Conservation (phyloP, 2,113 vertebrate genomes). For the Scytalopus superciliaris region DNA sequence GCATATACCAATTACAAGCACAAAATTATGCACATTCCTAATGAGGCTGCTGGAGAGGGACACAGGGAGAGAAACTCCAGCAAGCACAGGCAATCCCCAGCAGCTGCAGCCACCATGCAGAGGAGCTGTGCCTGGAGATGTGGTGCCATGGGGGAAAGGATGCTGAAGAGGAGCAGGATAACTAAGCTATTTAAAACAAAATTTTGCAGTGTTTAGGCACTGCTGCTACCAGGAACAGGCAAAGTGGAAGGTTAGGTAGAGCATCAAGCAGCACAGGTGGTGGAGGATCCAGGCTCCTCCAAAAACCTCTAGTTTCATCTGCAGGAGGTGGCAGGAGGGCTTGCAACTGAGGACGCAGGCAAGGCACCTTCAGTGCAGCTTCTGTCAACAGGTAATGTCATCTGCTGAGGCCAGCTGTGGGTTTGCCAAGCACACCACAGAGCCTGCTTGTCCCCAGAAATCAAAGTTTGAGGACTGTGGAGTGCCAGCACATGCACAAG, state of each 20-base stretch:
- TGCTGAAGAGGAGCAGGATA: not conserved
- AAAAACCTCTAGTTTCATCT: not conserved
- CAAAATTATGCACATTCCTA: constrained; percentile 12
- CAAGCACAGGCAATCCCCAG: not conserved
- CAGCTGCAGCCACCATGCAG: rapidly evolving
- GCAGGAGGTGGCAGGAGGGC: not conserved
- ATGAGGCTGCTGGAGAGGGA: not conserved
- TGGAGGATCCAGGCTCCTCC: not conserved
- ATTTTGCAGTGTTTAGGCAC: not conserved
- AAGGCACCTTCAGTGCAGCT: not conserved
- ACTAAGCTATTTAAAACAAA: not conserved
- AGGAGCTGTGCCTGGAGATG: not conserved
- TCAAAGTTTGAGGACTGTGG: not conserved
- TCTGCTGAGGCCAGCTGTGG: not conserved
- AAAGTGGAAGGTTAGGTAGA: not conserved
- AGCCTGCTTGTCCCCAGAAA: not conserved
- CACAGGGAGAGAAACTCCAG: not conserved
- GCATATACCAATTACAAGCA: constrained; percentile 2
- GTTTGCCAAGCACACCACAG: not conserved
- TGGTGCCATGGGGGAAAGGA: not conserved
- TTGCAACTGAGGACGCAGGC: not conserved
- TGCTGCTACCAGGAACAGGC: not conserved
- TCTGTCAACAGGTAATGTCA: not conserved
- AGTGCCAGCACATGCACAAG: not conserved
- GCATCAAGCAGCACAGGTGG: not conserved